Conservation (phyloP, 2,888 invertebrate genomes). For the Sesia apiformis region DNA sequence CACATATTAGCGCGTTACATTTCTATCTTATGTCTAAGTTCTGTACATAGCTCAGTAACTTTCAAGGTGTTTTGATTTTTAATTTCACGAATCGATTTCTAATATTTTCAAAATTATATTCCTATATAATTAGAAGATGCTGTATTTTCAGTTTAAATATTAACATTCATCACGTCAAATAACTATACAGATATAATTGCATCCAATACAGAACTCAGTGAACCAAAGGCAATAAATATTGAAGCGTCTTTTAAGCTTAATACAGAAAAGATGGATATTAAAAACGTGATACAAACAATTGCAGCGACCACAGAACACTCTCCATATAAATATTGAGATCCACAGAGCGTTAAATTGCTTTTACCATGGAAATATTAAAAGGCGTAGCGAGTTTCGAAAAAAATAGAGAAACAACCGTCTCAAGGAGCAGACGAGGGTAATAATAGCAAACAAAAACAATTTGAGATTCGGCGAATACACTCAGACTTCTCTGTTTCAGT, state of each 20-base stretch:
- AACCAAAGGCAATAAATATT: not conserved
- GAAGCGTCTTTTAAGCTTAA: not conserved
- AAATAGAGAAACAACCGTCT: constrained; percentile 12
- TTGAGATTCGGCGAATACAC: constrained; percentile 38
- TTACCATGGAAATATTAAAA: constrained; percentile 7
- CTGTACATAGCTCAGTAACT: too few relatives aligned
- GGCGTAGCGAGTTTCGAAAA: constrained; percentile 10
- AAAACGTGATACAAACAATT: not conserved
- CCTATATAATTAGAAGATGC: too few relatives aligned
- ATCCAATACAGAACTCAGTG: not conserved
- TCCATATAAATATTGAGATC: not conserved
- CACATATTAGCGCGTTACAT: too few relatives aligned
- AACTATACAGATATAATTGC: too few relatives aligned
- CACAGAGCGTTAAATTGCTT: not conserved
- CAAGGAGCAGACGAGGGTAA: constrained; percentile 23
- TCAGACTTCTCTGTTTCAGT: constrained; percentile 27
- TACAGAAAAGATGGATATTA: not conserved
- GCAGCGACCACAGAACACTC: not conserved
- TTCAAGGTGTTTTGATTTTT: too few relatives aligned
- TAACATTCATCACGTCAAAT: too few relatives aligned
- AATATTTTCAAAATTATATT: too few relatives aligned
- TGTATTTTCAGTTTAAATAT: too few relatives aligned
- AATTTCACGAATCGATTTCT: too few relatives aligned
- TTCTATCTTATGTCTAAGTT: too few relatives aligned
- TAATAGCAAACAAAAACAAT: constrained; percentile 45